A percentile compares a stretch with the other conserved stretches of the same genome.
Evolutionary conservation across 2,888 invertebrate species (phyloP).

Genomic region (Acanthosepion lycidas): DNA sequence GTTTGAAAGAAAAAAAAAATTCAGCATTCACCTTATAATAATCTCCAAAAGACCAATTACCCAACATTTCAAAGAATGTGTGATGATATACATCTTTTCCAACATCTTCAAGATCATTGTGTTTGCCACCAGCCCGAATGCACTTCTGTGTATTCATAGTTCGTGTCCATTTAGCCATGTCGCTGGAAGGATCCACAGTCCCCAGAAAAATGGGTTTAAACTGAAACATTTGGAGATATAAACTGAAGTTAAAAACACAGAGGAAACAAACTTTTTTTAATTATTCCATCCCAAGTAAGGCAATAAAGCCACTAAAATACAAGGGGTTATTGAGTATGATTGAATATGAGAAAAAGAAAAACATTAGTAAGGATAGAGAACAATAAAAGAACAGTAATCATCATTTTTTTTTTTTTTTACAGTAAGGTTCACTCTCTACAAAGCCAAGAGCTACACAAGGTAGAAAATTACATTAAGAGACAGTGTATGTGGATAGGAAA

Average conservation of each 20-base stretch:
- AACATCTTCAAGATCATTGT: constrained; percentile 99
- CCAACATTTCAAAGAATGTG: constrained; percentile 99
- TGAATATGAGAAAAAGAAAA: no score
- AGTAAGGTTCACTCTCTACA: no score
- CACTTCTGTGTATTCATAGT: constrained; percentile 98
- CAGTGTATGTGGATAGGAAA: no score
- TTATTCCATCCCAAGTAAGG: no score
- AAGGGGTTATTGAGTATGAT: no score
- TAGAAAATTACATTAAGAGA: no score
- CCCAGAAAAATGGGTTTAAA: constrained; percentile 99
- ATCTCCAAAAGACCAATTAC: constrained; percentile 99
- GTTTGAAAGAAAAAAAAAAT: background rate
- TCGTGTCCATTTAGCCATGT: constrained; percentile 89
- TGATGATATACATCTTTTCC: constrained; percentile 99
- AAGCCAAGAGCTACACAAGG: no score
- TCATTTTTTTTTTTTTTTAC: no score
- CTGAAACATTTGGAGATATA: constrained; percentile 74
- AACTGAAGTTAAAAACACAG: background rate
- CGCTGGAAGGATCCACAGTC: constrained; percentile 95
- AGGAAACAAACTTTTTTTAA: background rate
- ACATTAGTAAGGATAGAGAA: no score
- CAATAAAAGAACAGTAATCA: no score
- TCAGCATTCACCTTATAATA: constrained; percentile 87
- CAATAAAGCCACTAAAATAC: no score
- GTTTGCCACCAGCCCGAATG: constrained; percentile 98